A percentile compares a stretch with the other conserved stretches of the same genome.
These are phyloP conservation scores for Metalampra italica DNA, from an alignment of 2,888 invertebrate species.

Conservation along the genomic window DNA sequence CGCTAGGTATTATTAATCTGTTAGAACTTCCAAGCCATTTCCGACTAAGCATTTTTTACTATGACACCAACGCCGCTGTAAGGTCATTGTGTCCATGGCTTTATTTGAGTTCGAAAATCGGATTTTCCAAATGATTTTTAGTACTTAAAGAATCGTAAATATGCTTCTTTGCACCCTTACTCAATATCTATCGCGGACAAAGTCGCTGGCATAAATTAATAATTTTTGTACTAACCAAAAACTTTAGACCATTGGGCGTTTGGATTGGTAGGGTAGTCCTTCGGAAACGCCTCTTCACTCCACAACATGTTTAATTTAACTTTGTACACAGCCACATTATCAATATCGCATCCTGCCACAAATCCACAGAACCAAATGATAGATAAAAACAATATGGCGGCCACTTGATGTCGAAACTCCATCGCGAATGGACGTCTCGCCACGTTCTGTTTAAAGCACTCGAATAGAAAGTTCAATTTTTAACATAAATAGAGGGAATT, in stretches of 20 bases:
- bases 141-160: no score
- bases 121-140: no score
- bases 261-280: slow-evolving; percentile 94
- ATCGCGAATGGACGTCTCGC: slow-evolving; percentile 38
- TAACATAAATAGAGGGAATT: slow-evolving; percentile 5
- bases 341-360: slow-evolving; percentile 80
- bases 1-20: no score
- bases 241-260: slow-evolving; percentile 95
- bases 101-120: no score
- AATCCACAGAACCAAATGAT: slow-evolving; percentile 27
- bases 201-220: no score
- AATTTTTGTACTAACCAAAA: slow-evolving; percentile 84
- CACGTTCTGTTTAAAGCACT: slow-evolving; percentile 6
- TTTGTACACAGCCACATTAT: slow-evolving; percentile 91
- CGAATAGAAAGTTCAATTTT: slow-evolving; percentile 8
- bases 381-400: slow-evolving; percentile 62
- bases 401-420: slow-evolving; percentile 41
- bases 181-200: no score
- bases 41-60: no score
- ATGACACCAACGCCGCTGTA: no score
- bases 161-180: no score
- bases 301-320: slow-evolving; percentile 91
- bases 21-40: no score
- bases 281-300: slow-evolving; percentile 92
- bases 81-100: no score